Evolutionary conservation across 2,113 vertebrate genomes (phyloP).

Genomic region (Cavia porcellus): DNA sequence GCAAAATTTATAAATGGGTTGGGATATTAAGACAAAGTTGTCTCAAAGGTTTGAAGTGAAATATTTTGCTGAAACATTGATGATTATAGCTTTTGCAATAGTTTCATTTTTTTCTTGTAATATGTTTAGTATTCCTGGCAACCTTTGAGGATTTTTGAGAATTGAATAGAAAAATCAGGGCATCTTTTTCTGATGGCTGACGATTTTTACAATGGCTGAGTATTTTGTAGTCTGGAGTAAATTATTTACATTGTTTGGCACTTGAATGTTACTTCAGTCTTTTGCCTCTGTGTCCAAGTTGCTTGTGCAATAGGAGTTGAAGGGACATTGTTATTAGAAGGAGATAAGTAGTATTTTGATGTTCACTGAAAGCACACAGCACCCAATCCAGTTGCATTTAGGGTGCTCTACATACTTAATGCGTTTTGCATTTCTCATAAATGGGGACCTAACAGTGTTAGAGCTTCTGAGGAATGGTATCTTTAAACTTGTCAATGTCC

Average conservation of each 20-base stretch:
- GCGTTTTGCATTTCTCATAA: background rate
- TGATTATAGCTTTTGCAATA: conserved; percentile 25
- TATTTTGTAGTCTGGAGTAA: background rate
- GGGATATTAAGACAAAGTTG: background rate
- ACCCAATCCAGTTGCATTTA: background rate
- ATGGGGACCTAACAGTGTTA: background rate
- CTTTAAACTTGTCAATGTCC: background rate
- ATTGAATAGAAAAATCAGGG: background rate
- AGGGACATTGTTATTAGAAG: background rate
- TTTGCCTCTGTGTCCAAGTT: background rate
- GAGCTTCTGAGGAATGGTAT: background rate
- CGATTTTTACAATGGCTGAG: background rate
- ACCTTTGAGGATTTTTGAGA: conserved; percentile 18
- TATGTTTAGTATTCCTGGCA: background rate
- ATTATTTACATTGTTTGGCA: background rate
- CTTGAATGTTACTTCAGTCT: background rate
- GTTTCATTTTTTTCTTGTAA: background rate
- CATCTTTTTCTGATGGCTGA: conserved; percentile 14
- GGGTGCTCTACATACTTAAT: background rate
- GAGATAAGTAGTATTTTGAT: background rate
- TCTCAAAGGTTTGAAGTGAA: conserved; percentile 4
- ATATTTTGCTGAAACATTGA: conserved; percentile 36
- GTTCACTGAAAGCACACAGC: background rate
- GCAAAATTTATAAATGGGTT: conserved; percentile 37
- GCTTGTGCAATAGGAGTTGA: background rate